These are phyloP conservation scores for Pogonocherus hispidulus DNA, from an alignment of 2,888 invertebrate genomes.

Conservation along the genomic window DNA sequence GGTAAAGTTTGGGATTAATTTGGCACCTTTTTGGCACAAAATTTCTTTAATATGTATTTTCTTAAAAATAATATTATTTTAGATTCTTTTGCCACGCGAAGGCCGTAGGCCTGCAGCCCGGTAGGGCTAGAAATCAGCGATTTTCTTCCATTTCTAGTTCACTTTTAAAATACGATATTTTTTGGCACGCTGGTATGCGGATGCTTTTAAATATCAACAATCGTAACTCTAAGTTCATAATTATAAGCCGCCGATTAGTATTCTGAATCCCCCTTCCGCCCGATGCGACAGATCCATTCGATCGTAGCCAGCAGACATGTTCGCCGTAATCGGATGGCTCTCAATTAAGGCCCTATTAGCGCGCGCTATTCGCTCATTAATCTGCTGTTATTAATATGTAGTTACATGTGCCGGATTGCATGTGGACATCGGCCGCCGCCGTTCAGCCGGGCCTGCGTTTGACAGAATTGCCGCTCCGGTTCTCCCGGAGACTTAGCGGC, in stretches of 20 bases:
- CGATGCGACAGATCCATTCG: background rate
- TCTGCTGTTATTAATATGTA: conserved; percentile 64
- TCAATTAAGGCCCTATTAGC: conserved; percentile 60
- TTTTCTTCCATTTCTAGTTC: too few species aligned
- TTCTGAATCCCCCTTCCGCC: background rate
- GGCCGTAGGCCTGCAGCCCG: too few species aligned
- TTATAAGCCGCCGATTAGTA: background rate
- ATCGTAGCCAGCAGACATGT: conserved; percentile 38
- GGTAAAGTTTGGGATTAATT: too few species aligned
- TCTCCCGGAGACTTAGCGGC: conserved; percentile 19
- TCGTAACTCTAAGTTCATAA: too few species aligned
- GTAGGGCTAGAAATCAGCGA: too few species aligned
- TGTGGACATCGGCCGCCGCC: conserved; percentile 39
- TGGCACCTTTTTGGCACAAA: too few species aligned
- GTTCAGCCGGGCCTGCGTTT: conserved; percentile 40
- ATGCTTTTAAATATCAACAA: too few species aligned
- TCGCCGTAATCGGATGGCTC: conserved; percentile 54
- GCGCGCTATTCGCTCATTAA: conserved; percentile 58
- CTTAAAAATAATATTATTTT: too few species aligned
- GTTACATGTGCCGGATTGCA: conserved; percentile 58
- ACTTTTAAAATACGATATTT: too few species aligned
- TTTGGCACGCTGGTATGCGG: too few species aligned
- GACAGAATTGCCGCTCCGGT: conserved; percentile 37
- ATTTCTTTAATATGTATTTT: too few species aligned
- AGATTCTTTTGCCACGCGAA: too few species aligned